Evolutionary conservation across 2,797 vertebrate species (phyloP).

Genomic region (Muscicapa striata): DNA sequence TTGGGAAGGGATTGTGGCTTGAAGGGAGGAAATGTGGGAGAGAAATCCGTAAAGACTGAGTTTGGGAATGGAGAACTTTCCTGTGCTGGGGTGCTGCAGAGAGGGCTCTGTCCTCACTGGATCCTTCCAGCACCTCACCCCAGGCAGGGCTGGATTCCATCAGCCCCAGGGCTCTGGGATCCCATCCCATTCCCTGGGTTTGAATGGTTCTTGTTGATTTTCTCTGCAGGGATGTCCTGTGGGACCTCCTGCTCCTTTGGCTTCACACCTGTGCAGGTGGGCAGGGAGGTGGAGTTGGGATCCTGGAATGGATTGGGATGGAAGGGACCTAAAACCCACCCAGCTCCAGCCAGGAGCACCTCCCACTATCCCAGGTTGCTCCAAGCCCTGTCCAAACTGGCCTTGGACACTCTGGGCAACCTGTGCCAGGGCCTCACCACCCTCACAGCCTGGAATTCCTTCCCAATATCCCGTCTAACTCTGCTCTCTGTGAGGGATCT

Average conservation of each 20-base stretch:
- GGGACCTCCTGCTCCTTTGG: not conserved
- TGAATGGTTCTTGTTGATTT: not conserved
- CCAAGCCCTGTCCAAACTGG: rapidly evolving
- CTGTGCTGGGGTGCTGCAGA: not conserved
- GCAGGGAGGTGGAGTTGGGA: not conserved
- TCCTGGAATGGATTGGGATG: not conserved
- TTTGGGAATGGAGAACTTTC: not conserved
- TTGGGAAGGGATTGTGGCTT: not conserved
- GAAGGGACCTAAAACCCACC: not conserved
- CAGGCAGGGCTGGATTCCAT: not conserved
- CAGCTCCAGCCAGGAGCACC: not conserved
- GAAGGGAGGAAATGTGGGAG: not conserved
- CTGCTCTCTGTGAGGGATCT: not conserved
- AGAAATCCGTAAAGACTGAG: rapidly evolving
- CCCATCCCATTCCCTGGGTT: rapidly evolving
- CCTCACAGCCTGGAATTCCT: not conserved
- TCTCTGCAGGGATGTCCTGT: not conserved
- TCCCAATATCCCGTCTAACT: not conserved
- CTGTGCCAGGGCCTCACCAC: not conserved
- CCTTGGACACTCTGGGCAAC: not conserved
- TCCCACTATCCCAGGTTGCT: rapidly evolving
- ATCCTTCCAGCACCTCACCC: not conserved
- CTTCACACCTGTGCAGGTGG: rapidly evolving
- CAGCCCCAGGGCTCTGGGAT: not conserved
- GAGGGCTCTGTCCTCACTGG: not conserved